Conservation (phyloP, 2,797 vertebrate genomes). For the Cirrhinus mrigala region DNA sequence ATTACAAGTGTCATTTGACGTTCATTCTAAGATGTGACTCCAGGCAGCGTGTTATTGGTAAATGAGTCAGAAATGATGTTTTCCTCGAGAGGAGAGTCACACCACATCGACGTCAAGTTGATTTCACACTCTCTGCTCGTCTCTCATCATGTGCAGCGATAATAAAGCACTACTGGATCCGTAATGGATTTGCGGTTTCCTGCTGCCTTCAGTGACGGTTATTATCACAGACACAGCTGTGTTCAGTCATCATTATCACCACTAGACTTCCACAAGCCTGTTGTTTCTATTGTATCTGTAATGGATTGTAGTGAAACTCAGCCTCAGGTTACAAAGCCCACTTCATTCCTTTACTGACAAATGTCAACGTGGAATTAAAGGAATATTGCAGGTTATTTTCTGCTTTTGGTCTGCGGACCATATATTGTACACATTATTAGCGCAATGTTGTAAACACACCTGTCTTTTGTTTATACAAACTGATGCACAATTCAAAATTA, state of each 20-base stretch:
- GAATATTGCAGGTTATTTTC: conserved; percentile 12
- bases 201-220: neutral
- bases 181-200: conserved; percentile 35
- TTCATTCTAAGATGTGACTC: neutral
- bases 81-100: conserved; percentile 1
- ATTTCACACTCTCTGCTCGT: conserved; percentile 19
- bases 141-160: conserved; percentile 33
- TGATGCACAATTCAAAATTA: neutral
- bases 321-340: neutral
- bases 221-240: conserved; percentile 30
- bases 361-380: neutral
- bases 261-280: neutral
- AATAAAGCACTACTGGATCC: conserved; percentile 41
- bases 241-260: conserved; percentile 18
- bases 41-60: neutral
- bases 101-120: conserved; percentile 15
- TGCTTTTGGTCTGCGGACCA: neutral
- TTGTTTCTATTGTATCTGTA: conserved; percentile 6
- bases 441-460: neutral
- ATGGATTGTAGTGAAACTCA: neutral
- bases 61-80: conserved; percentile 1
- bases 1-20: neutral
- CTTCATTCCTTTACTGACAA: neutral
- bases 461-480: neutral
- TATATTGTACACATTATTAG: neutral